Evolutionary conservation across 2,888 invertebrate genomes (phyloP).

Genomic region (Phalera bucephala): DNA sequence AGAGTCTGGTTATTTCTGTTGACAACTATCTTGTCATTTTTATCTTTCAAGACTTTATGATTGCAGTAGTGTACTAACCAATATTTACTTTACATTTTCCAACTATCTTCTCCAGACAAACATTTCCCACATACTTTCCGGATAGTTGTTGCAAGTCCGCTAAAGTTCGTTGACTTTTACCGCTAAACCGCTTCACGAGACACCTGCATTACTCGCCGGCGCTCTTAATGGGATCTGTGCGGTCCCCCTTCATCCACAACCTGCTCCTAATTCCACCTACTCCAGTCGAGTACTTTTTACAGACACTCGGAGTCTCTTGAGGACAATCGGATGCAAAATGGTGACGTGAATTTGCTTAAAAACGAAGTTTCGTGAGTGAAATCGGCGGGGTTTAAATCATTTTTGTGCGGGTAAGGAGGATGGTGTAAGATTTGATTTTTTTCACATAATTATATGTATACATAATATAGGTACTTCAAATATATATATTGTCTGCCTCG

Average conservation of each 20-base stretch:
- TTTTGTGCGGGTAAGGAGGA: too few relatives aligned
- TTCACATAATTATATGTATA: too few relatives aligned
- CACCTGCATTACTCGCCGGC: conserved; percentile 49
- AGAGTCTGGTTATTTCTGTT: too few relatives aligned
- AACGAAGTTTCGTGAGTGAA: conserved; percentile 37
- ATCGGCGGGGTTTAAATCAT: conserved; percentile 11
- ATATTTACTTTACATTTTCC: neutral
- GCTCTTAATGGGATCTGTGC: conserved; percentile 51
- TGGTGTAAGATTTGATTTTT: too few relatives aligned
- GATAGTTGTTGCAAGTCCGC: too few relatives aligned
- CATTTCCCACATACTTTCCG: conserved; percentile 13
- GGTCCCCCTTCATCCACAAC: conserved; percentile 48
- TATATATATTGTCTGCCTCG: too few relatives aligned
- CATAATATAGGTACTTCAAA: too few relatives aligned
- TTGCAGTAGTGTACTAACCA: too few relatives aligned
- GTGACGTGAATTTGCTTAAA: conserved; percentile 49
- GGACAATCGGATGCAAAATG: conserved; percentile 60
- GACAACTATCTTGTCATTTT: too few relatives aligned
- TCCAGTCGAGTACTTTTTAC: conserved; percentile 65
- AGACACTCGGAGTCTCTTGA: conserved; percentile 63
- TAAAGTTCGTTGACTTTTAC: conserved; percentile 44
- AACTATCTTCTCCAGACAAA: neutral
- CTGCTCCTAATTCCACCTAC: conserved; percentile 62
- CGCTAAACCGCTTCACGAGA: conserved; percentile 33
- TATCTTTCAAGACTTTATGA: too few relatives aligned